phyloP scores from a whole-genome alignment of 2,888 invertebrate species.

The Pollenia angustigena region DNA sequence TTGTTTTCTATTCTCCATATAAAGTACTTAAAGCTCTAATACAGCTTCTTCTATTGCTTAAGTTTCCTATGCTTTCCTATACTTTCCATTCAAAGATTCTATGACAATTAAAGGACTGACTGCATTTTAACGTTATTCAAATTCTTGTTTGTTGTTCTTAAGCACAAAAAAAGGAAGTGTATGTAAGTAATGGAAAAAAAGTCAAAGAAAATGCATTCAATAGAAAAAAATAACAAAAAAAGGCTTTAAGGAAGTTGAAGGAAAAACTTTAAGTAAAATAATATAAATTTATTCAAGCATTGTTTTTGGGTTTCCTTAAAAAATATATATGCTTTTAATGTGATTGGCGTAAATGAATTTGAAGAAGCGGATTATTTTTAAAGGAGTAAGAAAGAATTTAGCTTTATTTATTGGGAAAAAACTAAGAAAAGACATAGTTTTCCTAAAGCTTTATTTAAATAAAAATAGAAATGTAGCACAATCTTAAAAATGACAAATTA shows the following conservation, averaged over 20 bases:
- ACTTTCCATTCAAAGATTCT: slow-evolving; percentile 15
- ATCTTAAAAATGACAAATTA: too few species aligned
- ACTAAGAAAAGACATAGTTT: too few species aligned
- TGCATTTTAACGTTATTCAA: slow-evolving; percentile 62
- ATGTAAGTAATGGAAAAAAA: slow-evolving; percentile 23
- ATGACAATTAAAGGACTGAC: slow-evolving; percentile 51
- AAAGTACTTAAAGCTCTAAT: slow-evolving; percentile 7
- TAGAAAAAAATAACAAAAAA: slow-evolving; percentile 32
- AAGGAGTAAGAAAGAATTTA: background rate
- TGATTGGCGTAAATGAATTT: slow-evolving; percentile 30
- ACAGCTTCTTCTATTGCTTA: slow-evolving; percentile 16
- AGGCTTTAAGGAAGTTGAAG: slow-evolving; percentile 3
- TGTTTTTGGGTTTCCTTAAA: slow-evolving; percentile 42
- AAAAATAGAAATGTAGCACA: too few species aligned
- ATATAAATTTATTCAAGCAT: slow-evolving; percentile 66
- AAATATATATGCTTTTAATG: slow-evolving; percentile 25
- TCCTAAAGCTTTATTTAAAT: too few species aligned
- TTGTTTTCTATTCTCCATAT: slow-evolving; percentile 34
- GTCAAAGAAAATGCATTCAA: slow-evolving; percentile 50
- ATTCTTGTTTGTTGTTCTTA: slow-evolving; percentile 59
- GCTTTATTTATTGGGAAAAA: too few species aligned
- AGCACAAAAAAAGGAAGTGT: slow-evolving; percentile 30
- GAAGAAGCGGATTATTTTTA: background rate
- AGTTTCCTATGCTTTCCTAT: slow-evolving; percentile 27
- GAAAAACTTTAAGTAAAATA: slow-evolving; percentile 52